Conservation (phyloP, 1,140 invertebrate species). For the Nephila pilipes region DNA sequence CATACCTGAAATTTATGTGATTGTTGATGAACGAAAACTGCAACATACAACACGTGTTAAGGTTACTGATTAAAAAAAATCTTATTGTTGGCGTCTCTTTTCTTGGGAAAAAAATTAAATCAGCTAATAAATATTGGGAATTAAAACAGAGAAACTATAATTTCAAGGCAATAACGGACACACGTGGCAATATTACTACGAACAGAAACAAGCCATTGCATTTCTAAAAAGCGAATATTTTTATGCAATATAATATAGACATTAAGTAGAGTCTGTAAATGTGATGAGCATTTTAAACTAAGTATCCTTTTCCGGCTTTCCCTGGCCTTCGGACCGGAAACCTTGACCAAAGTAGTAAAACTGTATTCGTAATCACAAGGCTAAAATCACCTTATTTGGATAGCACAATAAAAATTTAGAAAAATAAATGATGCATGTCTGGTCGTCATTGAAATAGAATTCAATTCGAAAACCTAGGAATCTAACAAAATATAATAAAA, state of each 20-base stretch:
- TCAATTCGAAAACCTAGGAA: not conserved
- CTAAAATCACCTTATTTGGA: not conserved
- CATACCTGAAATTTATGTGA: too few relatives aligned
- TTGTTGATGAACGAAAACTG: too few relatives aligned
- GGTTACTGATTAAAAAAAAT: not conserved
- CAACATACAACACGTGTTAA: not conserved
- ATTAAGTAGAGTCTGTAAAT: not conserved
- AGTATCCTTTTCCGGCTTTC: not conserved
- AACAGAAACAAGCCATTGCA: not conserved
- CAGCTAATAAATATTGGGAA: not conserved
- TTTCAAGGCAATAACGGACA: not conserved
- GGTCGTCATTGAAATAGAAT: not conserved
- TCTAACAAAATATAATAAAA: not conserved
- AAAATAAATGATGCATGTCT: not conserved
- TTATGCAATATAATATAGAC: not conserved
- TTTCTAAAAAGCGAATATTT: not conserved
- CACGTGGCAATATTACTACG: not conserved
- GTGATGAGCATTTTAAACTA: not conserved
- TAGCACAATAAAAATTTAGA: not conserved
- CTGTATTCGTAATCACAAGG: not conserved
- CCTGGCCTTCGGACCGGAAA: not conserved
- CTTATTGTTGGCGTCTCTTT: not conserved
- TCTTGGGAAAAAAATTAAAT: not conserved
- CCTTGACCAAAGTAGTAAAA: not conserved
- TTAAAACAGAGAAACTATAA: not conserved